A percentile compares a stretch with the other conserved stretches of the same genome.
Evolutionary conservation across 2,888 invertebrate species (phyloP).

Genomic region (Hybos culiciformis): DNA sequence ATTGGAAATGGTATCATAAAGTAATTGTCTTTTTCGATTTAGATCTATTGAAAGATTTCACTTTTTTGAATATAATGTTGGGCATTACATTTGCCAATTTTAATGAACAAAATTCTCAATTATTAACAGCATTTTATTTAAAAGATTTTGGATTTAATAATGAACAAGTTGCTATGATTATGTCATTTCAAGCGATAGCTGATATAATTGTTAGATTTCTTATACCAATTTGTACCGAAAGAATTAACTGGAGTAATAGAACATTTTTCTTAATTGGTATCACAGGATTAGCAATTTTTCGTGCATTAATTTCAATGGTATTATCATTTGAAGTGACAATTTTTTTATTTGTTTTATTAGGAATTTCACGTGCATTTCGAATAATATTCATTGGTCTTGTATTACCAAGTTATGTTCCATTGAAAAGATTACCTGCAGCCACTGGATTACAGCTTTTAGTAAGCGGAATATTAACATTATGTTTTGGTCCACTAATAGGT

Average conservation of each 20-base stretch:
- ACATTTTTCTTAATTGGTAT: constrained; percentile 51
- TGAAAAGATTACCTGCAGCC: constrained; percentile 48
- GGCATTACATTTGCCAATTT: constrained; percentile 51
- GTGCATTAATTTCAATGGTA: constrained; percentile 39
- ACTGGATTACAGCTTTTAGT: constrained; percentile 47
- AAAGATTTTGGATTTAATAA: constrained; percentile 42
- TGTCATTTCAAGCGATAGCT: constrained; percentile 49
- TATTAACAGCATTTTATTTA: constrained; percentile 50
- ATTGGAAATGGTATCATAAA: constrained; percentile 27
- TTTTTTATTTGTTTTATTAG: constrained; percentile 44
- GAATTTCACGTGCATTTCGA: constrained; percentile 49
- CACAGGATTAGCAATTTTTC: constrained; percentile 44
- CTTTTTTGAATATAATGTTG: constrained; percentile 51
- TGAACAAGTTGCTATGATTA: constrained; percentile 42
- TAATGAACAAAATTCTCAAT: constrained; percentile 51
- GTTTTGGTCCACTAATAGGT: constrained; percentile 47
- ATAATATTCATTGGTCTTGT: constrained; percentile 54
- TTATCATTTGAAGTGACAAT: constrained; percentile 39
- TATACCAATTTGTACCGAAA: constrained; percentile 47
- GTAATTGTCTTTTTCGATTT: constrained; percentile 48
- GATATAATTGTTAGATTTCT: constrained; percentile 47
- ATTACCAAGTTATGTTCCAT: constrained; percentile 48
- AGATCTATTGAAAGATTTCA: constrained; percentile 46
- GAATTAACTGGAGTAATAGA: constrained; percentile 49
- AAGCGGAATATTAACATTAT: constrained; percentile 44